Evolutionary conservation across 2,113 vertebrate species (phyloP), one percentile per base, ranked within the genome.

Genomic region (Raja brachyura): DNA sequence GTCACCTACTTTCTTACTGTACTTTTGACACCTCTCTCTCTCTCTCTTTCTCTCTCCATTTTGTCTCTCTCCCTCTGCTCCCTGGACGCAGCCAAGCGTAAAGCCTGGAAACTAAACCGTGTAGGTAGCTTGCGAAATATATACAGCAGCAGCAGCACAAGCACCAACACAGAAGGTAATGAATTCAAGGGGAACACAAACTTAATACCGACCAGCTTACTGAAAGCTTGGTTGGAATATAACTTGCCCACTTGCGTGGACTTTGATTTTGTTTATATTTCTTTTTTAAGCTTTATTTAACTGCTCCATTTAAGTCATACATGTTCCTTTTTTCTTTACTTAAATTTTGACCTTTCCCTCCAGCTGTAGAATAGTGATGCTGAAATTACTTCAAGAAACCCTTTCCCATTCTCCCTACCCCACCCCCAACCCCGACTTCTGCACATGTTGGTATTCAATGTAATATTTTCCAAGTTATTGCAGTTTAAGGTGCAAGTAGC

Each of bases 391-490:
- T 95, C 94, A 94, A 94, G 94, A 96, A 96, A 88, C 95, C 95
- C 94, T 96, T 96, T 96, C 96, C 54, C 68, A 92, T 73, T 88
- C 66, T 70, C 68, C 68, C 90, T 66, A 13, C 66, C 88, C 61
- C 77, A 73, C 5, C 31, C 86, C 85, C 31, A 94, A 94, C 94
- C 74, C 94, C 94, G 93, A 94, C 93, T 95, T 94, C 94, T 94
- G 94, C 96, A 94, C 96, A 95, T 96, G 96, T 93, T 96, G 96
- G 96, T 97, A 97, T 96, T 96, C 96, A 94, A 31, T 96, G 97
- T 97, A 96, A 97, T 98, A 97, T 98, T 97, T 98, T 97, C 97
- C 97, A 97, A 98, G 97, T 98, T 99, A 98, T 99, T 99, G 98
- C 97, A 95, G 97, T 96, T 97, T 98, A 98, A 97, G 98, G 97